Conservation (phyloP, 2,113 vertebrate species). For the Phoxinus phoxinus region DNA sequence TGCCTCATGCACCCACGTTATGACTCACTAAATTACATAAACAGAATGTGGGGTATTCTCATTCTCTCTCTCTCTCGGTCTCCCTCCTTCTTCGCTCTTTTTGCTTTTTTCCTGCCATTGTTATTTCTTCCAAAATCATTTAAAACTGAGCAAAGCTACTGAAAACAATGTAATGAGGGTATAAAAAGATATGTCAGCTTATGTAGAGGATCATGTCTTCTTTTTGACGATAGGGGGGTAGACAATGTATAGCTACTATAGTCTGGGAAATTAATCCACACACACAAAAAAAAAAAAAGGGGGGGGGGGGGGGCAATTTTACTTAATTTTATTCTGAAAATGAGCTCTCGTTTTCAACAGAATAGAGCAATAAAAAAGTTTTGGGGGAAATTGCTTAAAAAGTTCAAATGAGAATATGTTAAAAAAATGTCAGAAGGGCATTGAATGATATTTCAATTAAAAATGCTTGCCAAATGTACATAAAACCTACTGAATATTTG, state of each 20-base stretch:
- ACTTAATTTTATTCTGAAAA: not conserved
- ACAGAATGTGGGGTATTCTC: constrained; percentile 57
- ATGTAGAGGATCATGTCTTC: constrained; percentile 29
- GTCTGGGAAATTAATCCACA: constrained; percentile 12
- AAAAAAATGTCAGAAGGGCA: too few relatives aligned
- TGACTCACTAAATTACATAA: constrained; percentile 63
- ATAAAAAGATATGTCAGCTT: constrained; percentile 48
- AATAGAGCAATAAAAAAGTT: not conserved
- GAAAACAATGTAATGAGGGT: constrained; percentile 34
- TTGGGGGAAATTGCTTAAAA: too few relatives aligned
- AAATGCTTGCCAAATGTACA: not conserved
- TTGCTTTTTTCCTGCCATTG: constrained; percentile 20
- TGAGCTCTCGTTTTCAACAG: not conserved
- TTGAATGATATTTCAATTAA: too few relatives aligned
- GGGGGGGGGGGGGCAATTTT: not conserved
- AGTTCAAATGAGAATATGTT: not conserved
- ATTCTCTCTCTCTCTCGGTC: constrained; percentile 16
- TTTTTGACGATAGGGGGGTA: not conserved
- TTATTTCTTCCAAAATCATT: constrained; percentile 37
- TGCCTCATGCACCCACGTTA: constrained; percentile 58
- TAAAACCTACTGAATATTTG: not conserved
- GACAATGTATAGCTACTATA: not conserved
- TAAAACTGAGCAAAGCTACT: constrained; percentile 22
- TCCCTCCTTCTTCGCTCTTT: not conserved
- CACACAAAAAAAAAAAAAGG: too few relatives aligned